Evolutionary conservation across 2,113 vertebrate genomes (phyloP).

Genomic region (Atractosteus spatula): DNA sequence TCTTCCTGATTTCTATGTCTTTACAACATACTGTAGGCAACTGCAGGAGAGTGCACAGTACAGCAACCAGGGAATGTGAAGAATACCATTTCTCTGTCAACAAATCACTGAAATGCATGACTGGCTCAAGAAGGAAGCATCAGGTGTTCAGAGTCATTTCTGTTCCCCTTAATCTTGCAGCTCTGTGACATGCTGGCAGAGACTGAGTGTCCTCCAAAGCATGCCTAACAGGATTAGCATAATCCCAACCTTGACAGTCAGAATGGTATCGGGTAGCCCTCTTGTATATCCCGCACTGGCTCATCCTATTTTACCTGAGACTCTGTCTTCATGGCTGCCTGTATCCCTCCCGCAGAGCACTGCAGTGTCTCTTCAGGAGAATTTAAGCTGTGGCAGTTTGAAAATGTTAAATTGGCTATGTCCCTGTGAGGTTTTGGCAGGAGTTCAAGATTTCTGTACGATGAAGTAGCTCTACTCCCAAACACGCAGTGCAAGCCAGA

Average conservation of each 20-base stretch:
- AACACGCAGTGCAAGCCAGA: neutral
- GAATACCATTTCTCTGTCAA: too few species aligned
- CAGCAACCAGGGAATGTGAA: too few species aligned
- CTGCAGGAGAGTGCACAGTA: too few species aligned
- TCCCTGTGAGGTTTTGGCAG: neutral
- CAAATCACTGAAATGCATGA: too few species aligned
- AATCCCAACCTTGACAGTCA: conserved; percentile 48
- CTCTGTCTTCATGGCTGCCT: conserved; percentile 22
- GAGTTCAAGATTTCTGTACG: neutral
- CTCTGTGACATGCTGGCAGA: conserved; percentile 27
- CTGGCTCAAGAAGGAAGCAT: conserved; percentile 10
- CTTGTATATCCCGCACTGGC: conserved; percentile 32
- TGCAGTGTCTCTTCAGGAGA: neutral
- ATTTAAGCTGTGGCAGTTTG: neutral
- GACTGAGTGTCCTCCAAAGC: conserved; percentile 31
- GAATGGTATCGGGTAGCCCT: conserved; percentile 25
- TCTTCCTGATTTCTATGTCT: too few species aligned
- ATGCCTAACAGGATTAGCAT: conserved; percentile 48
- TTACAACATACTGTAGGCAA: too few species aligned
- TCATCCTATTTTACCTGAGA: conserved; percentile 38
- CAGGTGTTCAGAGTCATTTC: conserved; percentile 35
- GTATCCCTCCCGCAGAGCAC: neutral
- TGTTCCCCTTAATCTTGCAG: conserved; percentile 36
- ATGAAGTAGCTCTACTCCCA: neutral
- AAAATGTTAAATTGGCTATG: neutral